phyloP scores from a whole-genome alignment of 2,113 vertebrate genomes.

The Sander lucioperca region DNA sequence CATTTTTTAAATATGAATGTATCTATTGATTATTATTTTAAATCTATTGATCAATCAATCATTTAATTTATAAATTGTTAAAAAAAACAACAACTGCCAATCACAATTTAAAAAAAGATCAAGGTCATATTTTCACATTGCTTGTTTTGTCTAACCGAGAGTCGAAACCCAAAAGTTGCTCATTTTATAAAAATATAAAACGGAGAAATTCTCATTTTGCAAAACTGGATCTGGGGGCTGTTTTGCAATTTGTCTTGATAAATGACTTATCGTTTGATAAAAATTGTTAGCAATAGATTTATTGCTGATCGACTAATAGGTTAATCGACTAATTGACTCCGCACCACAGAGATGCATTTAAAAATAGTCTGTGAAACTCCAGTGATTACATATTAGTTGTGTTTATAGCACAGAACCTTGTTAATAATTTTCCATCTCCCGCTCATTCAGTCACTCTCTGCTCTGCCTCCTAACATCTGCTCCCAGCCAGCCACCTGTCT shows the following conservation, averaged over 20 bases:
- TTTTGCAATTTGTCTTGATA: not conserved
- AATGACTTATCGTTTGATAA: not conserved
- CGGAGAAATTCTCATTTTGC: not conserved
- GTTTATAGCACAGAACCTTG: conserved; percentile 16
- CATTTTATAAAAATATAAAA: not conserved
- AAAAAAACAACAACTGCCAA: no score
- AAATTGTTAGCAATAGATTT: not conserved
- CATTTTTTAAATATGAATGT: not conserved
- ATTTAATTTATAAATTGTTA: not conserved
- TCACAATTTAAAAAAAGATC: not conserved
- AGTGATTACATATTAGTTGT: not conserved
- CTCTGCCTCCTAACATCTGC: conserved; percentile 76
- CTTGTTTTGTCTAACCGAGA: not conserved
- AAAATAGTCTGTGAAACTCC: conserved; percentile 8
- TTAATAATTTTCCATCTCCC: conserved; percentile 34
- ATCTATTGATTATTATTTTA: not conserved
- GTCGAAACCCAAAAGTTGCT: not conserved
- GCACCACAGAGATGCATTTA: no score
- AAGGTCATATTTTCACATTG: not conserved
- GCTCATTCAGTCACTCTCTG: conserved; percentile 29
- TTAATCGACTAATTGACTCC: not conserved
- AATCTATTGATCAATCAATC: not conserved
- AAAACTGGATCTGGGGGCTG: not conserved
- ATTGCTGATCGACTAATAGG: not conserved
- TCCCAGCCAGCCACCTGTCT: conserved; percentile 79